Percentiles rank a stretch among this genome's conserved stretches.
phyloP scores from a whole-genome alignment of 1,140 invertebrate species.

The Drosophila teissieri region DNA sequence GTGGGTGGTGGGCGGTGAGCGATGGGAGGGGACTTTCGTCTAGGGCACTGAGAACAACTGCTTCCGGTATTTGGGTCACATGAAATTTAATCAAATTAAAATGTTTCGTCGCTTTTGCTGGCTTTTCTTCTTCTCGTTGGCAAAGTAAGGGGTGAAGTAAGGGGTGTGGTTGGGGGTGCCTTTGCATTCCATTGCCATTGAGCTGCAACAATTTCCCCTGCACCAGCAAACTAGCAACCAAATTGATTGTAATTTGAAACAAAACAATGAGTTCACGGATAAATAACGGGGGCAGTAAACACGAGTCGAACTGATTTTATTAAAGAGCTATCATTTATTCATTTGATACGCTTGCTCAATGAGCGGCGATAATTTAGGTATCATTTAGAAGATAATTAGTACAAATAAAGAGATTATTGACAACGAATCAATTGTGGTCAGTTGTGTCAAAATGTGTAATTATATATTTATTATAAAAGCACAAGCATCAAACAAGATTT shows the following conservation, averaged over 20 bases:
- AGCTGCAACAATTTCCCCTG: slow-evolving; percentile 64
- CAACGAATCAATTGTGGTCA: neutral
- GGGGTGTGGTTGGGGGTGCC: neutral
- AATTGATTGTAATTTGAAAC: slow-evolving; percentile 69
- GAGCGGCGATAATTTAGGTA: no score
- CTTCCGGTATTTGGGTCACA: slow-evolving; percentile 83
- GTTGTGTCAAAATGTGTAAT: no score
- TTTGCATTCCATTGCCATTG: slow-evolving; percentile 33
- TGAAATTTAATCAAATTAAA: slow-evolving; percentile 84
- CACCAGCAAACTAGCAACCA: slow-evolving; percentile 19
- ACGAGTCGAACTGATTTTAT: neutral
- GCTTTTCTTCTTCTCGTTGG: slow-evolving; percentile 2
- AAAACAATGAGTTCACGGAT: neutral
- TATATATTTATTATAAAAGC: no score
- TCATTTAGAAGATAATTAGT: no score
- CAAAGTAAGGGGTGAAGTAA: neutral
- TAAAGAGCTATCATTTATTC: neutral
- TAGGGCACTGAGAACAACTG: slow-evolving; percentile 79
- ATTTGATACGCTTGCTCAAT: neutral
- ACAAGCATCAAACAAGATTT: no score
- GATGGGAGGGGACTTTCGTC: slow-evolving; percentile 48
- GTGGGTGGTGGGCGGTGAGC: neutral
- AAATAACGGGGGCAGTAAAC: neutral
- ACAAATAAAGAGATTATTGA: no score
- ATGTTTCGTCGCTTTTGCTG: slow-evolving; percentile 60